phyloP scores from a whole-genome alignment of 1,140 invertebrate genomes.

The Drosophila auraria region DNA sequence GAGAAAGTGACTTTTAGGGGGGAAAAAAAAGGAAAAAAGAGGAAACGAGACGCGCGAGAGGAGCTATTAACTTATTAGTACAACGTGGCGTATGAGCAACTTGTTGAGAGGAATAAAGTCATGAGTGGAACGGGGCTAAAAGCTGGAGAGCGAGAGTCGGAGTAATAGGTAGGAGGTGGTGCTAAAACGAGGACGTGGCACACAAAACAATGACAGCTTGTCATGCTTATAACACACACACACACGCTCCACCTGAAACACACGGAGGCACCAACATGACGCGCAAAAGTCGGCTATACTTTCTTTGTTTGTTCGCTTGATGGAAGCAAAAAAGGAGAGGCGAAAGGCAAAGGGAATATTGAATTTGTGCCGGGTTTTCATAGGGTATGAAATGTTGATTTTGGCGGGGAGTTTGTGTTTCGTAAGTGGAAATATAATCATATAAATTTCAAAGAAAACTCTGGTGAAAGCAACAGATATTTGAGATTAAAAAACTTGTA shows the following conservation, averaged over 20 bases:
- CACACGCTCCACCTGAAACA: slow-evolving; percentile 35
- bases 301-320: slow-evolving; percentile 26
- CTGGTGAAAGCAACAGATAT: background rate
- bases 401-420: slow-evolving; percentile 2
- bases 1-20: slow-evolving; percentile 45
- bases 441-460: background rate
- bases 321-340: background rate
- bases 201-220: slow-evolving; percentile 75
- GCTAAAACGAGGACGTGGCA: slow-evolving; percentile 32
- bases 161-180: background rate
- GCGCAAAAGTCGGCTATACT: slow-evolving; percentile 58
- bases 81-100: slow-evolving; percentile 74
- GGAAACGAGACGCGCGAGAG: slow-evolving; percentile 6
- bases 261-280: slow-evolving; percentile 35
- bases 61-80: slow-evolving; percentile 79
- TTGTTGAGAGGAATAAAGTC: slow-evolving; percentile 58
- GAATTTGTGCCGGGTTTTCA: slow-evolving; percentile 37
- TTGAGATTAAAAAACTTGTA: background rate
- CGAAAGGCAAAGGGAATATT: slow-evolving; percentile 28
- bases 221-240: slow-evolving; percentile 56
- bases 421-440: slow-evolving; percentile 1
- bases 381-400: slow-evolving; percentile 31
- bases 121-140: slow-evolving; percentile 10
- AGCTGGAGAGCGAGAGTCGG: background rate
- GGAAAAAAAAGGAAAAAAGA: background rate